phyloP scores from a whole-genome alignment of 2,888 invertebrate genomes.

The Monochamus alternatus region DNA sequence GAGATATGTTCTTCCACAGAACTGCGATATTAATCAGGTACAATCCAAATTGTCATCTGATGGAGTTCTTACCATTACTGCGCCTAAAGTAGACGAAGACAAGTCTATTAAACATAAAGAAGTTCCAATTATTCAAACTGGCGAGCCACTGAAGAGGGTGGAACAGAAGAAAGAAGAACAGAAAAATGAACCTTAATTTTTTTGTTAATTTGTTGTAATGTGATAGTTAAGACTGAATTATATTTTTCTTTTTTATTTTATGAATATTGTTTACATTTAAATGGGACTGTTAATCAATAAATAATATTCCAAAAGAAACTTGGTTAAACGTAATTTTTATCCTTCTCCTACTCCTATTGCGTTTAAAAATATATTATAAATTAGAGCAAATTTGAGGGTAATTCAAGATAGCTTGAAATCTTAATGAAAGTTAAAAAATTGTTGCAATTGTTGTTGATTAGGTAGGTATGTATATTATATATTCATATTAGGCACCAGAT shows the following conservation, averaged over 20 bases:
- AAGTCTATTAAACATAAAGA: conserved; percentile 5
- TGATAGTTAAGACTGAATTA: neutral
- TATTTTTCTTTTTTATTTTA: neutral
- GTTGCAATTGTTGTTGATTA: too few relatives aligned
- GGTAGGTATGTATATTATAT: too few relatives aligned
- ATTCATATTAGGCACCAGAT: too few relatives aligned
- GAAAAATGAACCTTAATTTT: neutral
- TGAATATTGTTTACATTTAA: too few relatives aligned
- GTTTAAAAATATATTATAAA: too few relatives aligned
- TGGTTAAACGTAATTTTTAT: too few relatives aligned
- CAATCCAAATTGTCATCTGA: conserved; percentile 22
- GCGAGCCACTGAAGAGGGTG: conserved; percentile 2
- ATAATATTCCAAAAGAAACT: too few relatives aligned
- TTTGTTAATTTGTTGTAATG: neutral
- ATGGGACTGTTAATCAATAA: too few relatives aligned
- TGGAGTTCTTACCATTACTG: conserved; percentile 15
- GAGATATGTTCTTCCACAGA: conserved; percentile 12
- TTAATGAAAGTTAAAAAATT: too few relatives aligned
- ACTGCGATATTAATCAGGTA: conserved; percentile 7
- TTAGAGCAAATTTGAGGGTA: too few relatives aligned
- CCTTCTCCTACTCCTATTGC: too few relatives aligned
- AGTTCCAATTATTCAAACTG: conserved; percentile 12
- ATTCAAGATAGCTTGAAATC: too few relatives aligned
- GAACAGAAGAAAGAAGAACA: conserved; percentile 8
- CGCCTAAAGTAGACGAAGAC: neutral